These are phyloP conservation scores for Petrolisthes cinctipes DNA, from an alignment of 2,888 invertebrate species.

Conservation along the genomic window DNA sequence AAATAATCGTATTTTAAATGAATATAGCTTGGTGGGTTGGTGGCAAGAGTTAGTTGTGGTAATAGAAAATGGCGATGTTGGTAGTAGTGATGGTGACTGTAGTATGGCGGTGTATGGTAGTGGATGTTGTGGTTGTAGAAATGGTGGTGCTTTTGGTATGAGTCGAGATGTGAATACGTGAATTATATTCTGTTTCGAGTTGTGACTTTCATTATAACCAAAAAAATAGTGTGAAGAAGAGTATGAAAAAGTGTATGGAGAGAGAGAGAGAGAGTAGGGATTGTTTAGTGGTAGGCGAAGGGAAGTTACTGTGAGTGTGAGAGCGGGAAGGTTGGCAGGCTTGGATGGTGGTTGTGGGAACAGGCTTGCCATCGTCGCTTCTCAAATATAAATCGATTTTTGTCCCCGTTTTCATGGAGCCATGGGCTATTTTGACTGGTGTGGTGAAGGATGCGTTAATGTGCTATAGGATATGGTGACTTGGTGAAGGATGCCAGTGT, in stretches of 20 bases:
- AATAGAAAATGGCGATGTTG: slow-evolving; percentile 9
- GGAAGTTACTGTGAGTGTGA: neutral
- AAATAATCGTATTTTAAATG: too few relatives aligned
- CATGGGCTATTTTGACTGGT: neutral
- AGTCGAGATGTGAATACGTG: neutral
- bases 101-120: slow-evolving; percentile 11
- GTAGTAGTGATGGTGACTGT: neutral
- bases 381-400: slow-evolving; percentile 11
- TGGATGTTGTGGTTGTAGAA: neutral
- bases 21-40: neutral
- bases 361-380: neutral
- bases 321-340: slow-evolving; percentile 12
- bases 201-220: too few relatives aligned
- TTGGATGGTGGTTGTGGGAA: neutral
- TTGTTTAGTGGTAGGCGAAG: neutral
- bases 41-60: neutral
- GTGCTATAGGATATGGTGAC: neutral
- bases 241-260: neutral
- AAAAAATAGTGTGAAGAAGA: too few relatives aligned
- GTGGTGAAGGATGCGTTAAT: neutral
- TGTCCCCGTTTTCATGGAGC: neutral
- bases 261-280: slow-evolving; percentile 4
- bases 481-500: neutral
- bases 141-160: neutral
- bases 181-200: too few relatives aligned